These are phyloP conservation scores for Rhimphoctona megacephalus DNA, from an alignment of 2,888 invertebrate species.

Conservation along the genomic window DNA sequence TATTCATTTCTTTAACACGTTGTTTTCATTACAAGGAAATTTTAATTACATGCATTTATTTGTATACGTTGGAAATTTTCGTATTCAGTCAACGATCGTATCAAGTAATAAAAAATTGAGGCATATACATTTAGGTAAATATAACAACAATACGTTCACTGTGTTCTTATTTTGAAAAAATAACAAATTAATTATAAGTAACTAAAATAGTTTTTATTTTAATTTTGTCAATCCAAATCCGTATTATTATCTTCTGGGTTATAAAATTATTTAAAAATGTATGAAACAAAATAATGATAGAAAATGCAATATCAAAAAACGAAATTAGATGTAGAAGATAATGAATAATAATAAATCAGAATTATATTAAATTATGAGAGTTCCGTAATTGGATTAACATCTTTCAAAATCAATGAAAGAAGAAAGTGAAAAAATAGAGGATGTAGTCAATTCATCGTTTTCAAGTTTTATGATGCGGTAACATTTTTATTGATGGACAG, in stretches of 20 bases:
- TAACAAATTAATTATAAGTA: too few relatives aligned
- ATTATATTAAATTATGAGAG: background rate
- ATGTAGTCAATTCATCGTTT: constrained; percentile 21
- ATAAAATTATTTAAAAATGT: background rate
- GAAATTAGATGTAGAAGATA: background rate
- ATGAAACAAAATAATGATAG: background rate
- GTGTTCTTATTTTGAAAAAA: too few relatives aligned
- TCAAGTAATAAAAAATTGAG: too few relatives aligned
- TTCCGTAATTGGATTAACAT: background rate
- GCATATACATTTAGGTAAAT: too few relatives aligned
- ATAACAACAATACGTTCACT: too few relatives aligned
- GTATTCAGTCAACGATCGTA: background rate
- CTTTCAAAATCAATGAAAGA: background rate
- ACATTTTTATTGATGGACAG: constrained; percentile 46
- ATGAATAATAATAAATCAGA: background rate
- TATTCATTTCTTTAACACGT: background rate
- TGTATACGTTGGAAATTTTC: background rate
- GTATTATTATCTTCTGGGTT: background rate
- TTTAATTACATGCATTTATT: background rate
- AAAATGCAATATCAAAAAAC: background rate
- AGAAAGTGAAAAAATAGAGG: background rate
- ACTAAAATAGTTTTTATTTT: too few relatives aligned
- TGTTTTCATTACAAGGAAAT: background rate
- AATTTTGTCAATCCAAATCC: too few relatives aligned
- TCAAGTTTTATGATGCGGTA: constrained; percentile 32